Base-by-base conservation (phyloP, 2,888 invertebrate species). In the Tetragonisca angustula region DNA sequence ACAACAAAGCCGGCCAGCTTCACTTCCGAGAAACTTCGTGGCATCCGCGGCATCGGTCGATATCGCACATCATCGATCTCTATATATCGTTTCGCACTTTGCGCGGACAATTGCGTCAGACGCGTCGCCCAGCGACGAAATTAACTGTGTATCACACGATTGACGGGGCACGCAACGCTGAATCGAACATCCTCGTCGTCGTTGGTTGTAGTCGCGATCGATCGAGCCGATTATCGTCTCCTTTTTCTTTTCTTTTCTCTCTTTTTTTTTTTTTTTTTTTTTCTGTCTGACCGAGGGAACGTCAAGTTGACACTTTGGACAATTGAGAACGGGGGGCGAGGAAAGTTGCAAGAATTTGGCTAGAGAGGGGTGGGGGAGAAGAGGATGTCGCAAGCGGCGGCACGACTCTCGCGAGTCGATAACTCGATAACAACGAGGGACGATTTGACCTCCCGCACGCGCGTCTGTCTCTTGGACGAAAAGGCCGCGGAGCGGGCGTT, bases 401-500 rank as follows among this genome's bases (percentile, higher is more conserved):
- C 62, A 69, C 52, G 27, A 32, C 9, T 24, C 43, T 24, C 4
- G n/a, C 65, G 75, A 43, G 27, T 54, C 65, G 82, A 82, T 80
- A 82, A 82, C 71, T 65, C 61, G 43, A 43, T 43, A 43, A 43
- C 17, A 56, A 19, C n/a, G 36, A 65, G 61, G 52, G 52, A 4
- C 21, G 50, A 62, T 62, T 64, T 81, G 83, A 83, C 81, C 83
- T 81, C 64, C 64, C 81, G 81, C 83, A 81, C 83, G 81, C 83
- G 81, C 83, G 81, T 70, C 80, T 70, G 81, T 70, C 80, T 70
- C 80, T 19, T 62, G 9, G 43, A 36, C 67, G 56, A 76, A 72
- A 78, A 82, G 9, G 68, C 15, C 70, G 43, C 43, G 32, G 4
- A 64, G 32, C 19, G 32, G 11, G 21, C 19, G 19, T 43, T 43